phyloP scores from a whole-genome alignment of 2,797 vertebrate genomes.

The Chrysocyon brachyurus region DNA sequence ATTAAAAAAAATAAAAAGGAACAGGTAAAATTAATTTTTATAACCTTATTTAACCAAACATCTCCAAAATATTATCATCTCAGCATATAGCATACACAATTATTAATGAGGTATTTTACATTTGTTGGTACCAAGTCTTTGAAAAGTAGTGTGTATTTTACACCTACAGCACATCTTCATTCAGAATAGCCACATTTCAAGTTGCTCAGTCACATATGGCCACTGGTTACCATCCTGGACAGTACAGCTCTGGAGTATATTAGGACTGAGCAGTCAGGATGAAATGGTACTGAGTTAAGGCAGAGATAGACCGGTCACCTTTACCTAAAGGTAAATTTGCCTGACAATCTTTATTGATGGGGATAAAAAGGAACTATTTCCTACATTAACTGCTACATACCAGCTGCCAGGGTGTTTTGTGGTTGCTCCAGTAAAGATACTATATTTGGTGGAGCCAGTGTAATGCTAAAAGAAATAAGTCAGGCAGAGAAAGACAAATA shows the following conservation, averaged over 20 bases:
- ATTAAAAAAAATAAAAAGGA: not conserved
- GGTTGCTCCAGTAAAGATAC: not conserved
- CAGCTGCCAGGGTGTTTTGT: not conserved
- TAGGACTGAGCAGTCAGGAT: not conserved
- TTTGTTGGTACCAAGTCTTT: not conserved
- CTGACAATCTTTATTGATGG: not conserved
- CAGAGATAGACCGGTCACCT: not conserved
- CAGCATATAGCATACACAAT: not conserved
- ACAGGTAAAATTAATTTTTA: not conserved
- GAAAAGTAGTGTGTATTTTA: not conserved
- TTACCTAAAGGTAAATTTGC: not conserved
- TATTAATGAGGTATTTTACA: not conserved
- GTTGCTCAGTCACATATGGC: not conserved
- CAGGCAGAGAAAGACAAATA: not conserved
- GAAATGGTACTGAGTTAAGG: not conserved
- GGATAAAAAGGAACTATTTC: not conserved
- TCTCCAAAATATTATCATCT: not conserved
- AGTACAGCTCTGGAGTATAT: not conserved
- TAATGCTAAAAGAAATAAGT: not conserved
- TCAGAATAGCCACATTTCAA: not conserved
- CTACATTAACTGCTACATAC: not conserved
- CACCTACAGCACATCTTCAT: not conserved
- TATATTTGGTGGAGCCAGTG: not conserved
- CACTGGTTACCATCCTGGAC: not conserved
- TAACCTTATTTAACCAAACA: not conserved